Percentiles rank a stretch among this genome's conserved stretches.
Conservation (phyloP, 2,113 vertebrate genomes). For the Heliornis fulica region DNA sequence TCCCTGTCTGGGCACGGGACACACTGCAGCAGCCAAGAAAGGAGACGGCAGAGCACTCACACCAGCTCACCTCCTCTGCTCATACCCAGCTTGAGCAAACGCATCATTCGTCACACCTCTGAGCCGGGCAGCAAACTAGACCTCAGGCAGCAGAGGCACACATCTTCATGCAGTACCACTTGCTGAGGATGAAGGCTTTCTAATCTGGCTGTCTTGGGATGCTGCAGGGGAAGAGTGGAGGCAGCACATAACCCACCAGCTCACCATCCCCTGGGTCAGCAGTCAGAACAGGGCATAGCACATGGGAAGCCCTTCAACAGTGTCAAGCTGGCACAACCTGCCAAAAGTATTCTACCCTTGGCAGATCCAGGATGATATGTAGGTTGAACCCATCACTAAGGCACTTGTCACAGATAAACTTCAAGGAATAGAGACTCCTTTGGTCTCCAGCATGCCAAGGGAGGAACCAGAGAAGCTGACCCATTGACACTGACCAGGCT, state of each 20-base stretch:
- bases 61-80: neutral
- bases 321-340: neutral
- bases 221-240: rapidly evolving
- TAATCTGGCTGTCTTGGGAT: rapidly evolving
- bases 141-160: neutral
- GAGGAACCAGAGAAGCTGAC: neutral
- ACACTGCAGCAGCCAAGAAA: neutral
- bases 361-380: neutral
- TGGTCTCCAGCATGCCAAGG: neutral
- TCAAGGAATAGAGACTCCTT: neutral
- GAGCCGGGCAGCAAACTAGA: neutral
- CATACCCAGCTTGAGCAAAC: neutral
- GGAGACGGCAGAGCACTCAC: neutral
- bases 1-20: slow-evolving; percentile 23
- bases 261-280: neutral
- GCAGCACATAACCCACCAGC: neutral
- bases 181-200: neutral
- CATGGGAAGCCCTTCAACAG: neutral
- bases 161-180: neutral
- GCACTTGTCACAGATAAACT: neutral
- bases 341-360: neutral
- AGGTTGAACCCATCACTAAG: neutral
- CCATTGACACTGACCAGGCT: neutral
- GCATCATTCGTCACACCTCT: neutral
- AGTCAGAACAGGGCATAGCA: neutral